Evolutionary conservation across 2,888 invertebrate genomes (phyloP).

Genomic region (Nudaria mundana): DNA sequence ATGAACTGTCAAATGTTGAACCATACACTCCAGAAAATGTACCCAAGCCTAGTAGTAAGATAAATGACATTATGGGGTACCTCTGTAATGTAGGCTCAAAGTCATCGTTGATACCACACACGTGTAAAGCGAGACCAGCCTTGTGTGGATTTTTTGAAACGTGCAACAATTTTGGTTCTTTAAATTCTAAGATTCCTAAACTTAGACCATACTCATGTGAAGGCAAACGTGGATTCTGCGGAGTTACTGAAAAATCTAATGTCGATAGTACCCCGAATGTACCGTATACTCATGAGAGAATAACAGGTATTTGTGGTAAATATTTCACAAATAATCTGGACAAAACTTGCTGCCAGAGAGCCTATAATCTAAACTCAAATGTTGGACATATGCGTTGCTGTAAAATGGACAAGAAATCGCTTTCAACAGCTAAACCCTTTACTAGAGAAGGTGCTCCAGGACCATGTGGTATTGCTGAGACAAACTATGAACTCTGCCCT

Average conservation of each 20-base stretch:
- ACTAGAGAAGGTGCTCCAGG: neutral
- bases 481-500: neutral
- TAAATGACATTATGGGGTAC: neutral
- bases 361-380: too few relatives aligned
- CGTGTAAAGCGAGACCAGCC: neutral
- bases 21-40: neutral
- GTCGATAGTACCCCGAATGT: too few relatives aligned
- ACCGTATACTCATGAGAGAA: neutral
- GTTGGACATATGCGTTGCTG: too few relatives aligned
- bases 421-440: neutral
- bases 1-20: neutral
- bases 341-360: too few relatives aligned
- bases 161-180: too few relatives aligned
- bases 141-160: neutral
- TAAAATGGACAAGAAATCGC: neutral
- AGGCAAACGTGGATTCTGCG: neutral
- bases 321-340: too few relatives aligned
- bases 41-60: neutral
- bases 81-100: neutral
- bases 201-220: neutral
- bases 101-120: neutral
- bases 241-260: neutral
- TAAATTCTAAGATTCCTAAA: neutral
- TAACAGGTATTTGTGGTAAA: neutral
- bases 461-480: neutral